Conservation (phyloP, 2,797 vertebrate species). For the Sitta carolinensis region DNA sequence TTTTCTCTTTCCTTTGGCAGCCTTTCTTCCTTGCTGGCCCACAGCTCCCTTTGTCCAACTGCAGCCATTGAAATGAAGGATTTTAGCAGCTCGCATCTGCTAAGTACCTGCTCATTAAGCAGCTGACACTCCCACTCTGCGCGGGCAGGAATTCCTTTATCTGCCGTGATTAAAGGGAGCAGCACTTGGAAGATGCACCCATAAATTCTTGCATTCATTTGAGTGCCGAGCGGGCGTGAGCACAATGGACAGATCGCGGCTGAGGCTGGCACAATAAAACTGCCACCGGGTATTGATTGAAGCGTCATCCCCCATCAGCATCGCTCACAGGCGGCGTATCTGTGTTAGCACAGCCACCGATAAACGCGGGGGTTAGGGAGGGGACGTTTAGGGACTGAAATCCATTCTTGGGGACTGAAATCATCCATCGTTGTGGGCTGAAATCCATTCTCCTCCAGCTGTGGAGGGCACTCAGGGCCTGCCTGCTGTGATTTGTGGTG, state of each 20-base stretch:
- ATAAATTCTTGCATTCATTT: constrained; percentile 35
- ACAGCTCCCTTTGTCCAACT: not conserved
- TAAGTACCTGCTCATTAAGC: constrained; percentile 32
- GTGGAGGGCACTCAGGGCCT: not conserved
- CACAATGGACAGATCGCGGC: constrained; percentile 11
- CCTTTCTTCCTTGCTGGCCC: not conserved
- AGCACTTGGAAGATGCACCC: not conserved
- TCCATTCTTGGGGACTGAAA: not conserved
- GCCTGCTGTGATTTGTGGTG: not conserved
- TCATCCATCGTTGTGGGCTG: not conserved
- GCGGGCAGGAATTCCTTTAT: constrained; percentile 30
- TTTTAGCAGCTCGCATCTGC: constrained; percentile 18
- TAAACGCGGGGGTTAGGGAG: not conserved
- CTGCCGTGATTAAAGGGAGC: not conserved
- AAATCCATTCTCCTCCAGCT: not conserved
- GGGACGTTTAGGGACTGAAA: not conserved
- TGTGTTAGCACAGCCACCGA: constrained; percentile 16
- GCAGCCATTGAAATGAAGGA: constrained; percentile 5
- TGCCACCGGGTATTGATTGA: not conserved
- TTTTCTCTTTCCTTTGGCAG: not conserved
- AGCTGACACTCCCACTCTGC: not conserved
- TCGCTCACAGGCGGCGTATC: not conserved
- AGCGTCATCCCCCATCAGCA: not conserved
- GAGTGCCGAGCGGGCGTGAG: not conserved
- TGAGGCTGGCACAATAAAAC: constrained; percentile 1